Conservation (phyloP, 2,888 invertebrate species). For the Morinoia aosen region DNA sequence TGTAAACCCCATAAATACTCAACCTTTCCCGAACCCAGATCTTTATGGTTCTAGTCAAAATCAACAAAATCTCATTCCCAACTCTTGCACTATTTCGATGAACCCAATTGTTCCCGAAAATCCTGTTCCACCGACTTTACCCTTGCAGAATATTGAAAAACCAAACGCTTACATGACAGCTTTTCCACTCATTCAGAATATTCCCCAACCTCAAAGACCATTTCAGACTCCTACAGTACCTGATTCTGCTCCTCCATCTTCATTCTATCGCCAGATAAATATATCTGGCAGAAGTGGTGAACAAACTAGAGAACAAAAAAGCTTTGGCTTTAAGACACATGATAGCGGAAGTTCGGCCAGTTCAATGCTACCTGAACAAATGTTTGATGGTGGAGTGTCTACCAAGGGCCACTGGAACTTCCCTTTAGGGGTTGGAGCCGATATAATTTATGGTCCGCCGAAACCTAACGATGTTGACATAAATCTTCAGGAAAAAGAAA, state of each 20-base stretch:
- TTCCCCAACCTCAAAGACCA: neutral
- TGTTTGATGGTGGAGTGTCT: neutral
- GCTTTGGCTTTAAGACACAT: neutral
- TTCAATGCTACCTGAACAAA: neutral
- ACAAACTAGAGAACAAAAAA: neutral
- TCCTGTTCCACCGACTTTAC: neutral
- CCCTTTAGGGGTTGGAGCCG: neutral
- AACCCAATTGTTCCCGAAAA: neutral
- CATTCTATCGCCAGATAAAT: neutral
- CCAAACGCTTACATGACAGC: neutral
- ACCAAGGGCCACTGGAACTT: neutral
- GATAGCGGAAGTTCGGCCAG: neutral
- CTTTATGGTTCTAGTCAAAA: neutral
- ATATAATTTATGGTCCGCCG: neutral
- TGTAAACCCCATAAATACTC: neutral
- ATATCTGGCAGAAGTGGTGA: neutral
- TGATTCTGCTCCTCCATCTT: neutral
- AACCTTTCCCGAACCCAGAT: neutral
- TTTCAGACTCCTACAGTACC: neutral
- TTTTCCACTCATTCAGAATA: neutral
- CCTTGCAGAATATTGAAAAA: neutral
- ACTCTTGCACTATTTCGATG: neutral
- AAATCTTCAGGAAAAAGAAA: neutral
- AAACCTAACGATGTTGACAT: neutral
- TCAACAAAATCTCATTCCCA: neutral